Evolutionary conservation across 1,140 invertebrate species (phyloP).

Genomic region (Drosophila nigromelanica): DNA sequence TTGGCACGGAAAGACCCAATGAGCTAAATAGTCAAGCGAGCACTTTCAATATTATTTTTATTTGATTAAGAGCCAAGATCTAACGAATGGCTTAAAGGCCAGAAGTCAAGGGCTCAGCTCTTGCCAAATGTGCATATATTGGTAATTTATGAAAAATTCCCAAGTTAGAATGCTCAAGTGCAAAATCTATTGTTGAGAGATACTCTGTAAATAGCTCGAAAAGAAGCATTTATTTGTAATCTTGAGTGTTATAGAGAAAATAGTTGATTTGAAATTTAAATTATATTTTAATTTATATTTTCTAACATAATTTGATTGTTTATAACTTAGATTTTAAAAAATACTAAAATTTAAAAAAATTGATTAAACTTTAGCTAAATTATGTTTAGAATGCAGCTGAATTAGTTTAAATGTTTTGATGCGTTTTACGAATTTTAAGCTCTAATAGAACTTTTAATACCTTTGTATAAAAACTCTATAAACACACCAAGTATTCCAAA

Average conservation of each 20-base stretch:
- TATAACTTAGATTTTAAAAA: too few species aligned
- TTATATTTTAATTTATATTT: too few species aligned
- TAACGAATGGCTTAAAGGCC: slow-evolving; percentile 15
- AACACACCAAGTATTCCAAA: too few species aligned
- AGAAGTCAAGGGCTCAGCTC: slow-evolving; percentile 8
- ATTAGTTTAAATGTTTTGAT: too few species aligned
- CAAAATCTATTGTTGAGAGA: neutral
- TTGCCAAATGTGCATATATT: neutral
- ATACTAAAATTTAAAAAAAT: too few species aligned
- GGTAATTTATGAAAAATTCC: neutral
- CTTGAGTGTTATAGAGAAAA: too few species aligned
- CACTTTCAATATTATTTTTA: slow-evolving; percentile 6
- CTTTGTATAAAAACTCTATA: too few species aligned
- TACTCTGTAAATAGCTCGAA: neutral
- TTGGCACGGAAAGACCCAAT: slow-evolving; percentile 11
- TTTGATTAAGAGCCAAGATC: slow-evolving; percentile 24
- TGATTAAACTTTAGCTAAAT: too few species aligned
- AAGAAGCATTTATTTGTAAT: neutral
- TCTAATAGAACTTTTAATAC: neutral
- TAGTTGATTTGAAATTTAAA: too few species aligned
- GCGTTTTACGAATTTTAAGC: too few species aligned
- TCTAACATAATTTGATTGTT: too few species aligned
- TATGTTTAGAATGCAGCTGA: too few species aligned
- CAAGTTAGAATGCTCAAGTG: neutral
- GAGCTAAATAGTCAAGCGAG: slow-evolving; percentile 16